These are phyloP conservation scores for Lagorchestes hirsutus DNA, from an alignment of 2,797 vertebrate species.

Conservation along the genomic window DNA sequence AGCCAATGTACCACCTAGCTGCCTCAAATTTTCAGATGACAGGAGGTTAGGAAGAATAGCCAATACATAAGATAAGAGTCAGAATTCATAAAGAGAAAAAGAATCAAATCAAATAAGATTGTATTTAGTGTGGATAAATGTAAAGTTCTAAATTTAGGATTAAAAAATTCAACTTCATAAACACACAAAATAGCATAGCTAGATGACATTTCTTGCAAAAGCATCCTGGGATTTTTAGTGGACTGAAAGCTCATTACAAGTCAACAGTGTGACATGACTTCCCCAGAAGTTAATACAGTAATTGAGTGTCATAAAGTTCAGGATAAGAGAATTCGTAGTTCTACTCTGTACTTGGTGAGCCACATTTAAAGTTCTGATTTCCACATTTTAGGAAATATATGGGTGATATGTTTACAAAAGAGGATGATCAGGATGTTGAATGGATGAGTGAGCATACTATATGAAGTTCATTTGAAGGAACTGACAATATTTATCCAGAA, in stretches of 20 bases:
- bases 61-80: not conserved
- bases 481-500: not conserved
- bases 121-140: not conserved
- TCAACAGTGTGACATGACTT: not conserved
- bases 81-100: not conserved
- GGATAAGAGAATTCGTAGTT: not conserved
- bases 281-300: not conserved
- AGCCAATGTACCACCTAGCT: not conserved
- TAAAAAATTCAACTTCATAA: not conserved
- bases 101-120: not conserved
- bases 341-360: not conserved
- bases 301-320: not conserved
- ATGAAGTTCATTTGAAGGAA: not conserved
- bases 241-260: not conserved
- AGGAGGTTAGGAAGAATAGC: not conserved
- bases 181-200: not conserved
- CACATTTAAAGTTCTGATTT: not conserved
- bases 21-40: not conserved
- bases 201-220: not conserved
- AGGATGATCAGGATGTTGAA: not conserved
- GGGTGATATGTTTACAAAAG: not conserved
- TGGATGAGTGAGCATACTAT: not conserved
- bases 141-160: not conserved
- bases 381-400: not conserved
- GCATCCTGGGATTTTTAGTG: not conserved